Conservation (phyloP, 1,140 invertebrate species). For the Brachionus angularis region DNA sequence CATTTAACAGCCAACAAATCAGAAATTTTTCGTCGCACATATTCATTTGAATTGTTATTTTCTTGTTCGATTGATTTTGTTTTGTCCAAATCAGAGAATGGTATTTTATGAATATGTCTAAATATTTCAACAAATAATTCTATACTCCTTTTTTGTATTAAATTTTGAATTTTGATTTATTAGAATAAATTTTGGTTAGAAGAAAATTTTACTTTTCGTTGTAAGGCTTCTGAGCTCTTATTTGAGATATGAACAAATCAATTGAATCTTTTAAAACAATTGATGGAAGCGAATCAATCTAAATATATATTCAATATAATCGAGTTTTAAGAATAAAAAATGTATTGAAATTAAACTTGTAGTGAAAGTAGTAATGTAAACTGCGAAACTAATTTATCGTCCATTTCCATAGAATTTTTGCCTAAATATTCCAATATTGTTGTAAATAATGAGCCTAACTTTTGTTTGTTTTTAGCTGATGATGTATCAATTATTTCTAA, state of each 20-base stretch:
- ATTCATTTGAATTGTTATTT: slow-evolving; percentile 18
- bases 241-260: slow-evolving; percentile 5
- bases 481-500: background rate
- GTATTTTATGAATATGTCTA: slow-evolving; percentile 7
- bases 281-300: slow-evolving; percentile 8
- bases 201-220: slow-evolving; percentile 16
- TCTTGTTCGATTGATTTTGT: background rate
- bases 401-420: slow-evolving; percentile 1
- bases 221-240: slow-evolving; percentile 1
- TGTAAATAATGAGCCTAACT: background rate
- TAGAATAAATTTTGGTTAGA: background rate
- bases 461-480: background rate
- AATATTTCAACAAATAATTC: slow-evolving; percentile 35
- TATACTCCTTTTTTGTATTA: background rate
- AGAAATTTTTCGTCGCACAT: slow-evolving; percentile 3
- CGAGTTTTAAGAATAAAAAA: background rate
- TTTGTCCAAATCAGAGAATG: slow-evolving; percentile 27
- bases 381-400: slow-evolving; percentile 21
- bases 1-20: slow-evolving; percentile 1
- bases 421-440: slow-evolving; percentile 12
- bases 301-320: background rate
- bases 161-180: background rate
- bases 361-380: slow-evolving; percentile 11
- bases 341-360: background rate
- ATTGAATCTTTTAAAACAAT: slow-evolving; percentile 14